Evolutionary conservation across 1,140 invertebrate genomes (phyloP).

Genomic region (Cecropterus lyciades): DNA sequence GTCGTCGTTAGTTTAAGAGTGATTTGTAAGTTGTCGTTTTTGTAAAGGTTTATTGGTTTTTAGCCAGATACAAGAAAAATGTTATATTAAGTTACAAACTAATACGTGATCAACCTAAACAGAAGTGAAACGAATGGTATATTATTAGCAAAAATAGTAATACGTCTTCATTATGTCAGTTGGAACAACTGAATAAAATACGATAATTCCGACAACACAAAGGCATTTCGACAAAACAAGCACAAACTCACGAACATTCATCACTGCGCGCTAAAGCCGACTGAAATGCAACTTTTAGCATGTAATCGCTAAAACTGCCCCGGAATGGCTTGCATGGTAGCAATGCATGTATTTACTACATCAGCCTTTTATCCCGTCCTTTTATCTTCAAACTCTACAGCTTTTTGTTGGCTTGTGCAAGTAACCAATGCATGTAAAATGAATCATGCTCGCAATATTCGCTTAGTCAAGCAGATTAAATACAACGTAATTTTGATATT

Average conservation of each 20-base stretch:
- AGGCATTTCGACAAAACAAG: too few species aligned
- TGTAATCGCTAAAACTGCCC: constrained; percentile 31
- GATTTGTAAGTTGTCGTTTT: too few species aligned
- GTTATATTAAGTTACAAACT: too few species aligned
- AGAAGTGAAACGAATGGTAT: too few species aligned
- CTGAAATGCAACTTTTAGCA: constrained; percentile 31
- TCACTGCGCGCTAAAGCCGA: constrained; percentile 19
- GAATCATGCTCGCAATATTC: constrained; percentile 55
- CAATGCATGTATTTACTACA: constrained; percentile 34
- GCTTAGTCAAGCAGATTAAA: constrained; percentile 58
- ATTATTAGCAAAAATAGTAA: too few species aligned
- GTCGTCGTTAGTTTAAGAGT: too few species aligned
- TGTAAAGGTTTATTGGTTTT: too few species aligned
- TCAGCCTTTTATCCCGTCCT: constrained; percentile 31
- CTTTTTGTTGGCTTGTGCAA: constrained; percentile 51
- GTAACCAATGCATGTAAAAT: constrained; percentile 70
- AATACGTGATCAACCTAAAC: too few species aligned
- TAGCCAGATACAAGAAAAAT: too few species aligned
- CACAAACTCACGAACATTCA: constrained; percentile 6
- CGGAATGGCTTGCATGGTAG: constrained; percentile 25
- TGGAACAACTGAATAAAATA: neutral
- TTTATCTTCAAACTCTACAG: constrained; percentile 50
- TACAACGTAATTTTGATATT: constrained; percentile 50
- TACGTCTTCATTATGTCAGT: too few species aligned
- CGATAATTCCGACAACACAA: neutral